These are phyloP conservation scores for Heliconius erato DNA, from an alignment of 2,888 invertebrate species.

Conservation along the genomic window DNA sequence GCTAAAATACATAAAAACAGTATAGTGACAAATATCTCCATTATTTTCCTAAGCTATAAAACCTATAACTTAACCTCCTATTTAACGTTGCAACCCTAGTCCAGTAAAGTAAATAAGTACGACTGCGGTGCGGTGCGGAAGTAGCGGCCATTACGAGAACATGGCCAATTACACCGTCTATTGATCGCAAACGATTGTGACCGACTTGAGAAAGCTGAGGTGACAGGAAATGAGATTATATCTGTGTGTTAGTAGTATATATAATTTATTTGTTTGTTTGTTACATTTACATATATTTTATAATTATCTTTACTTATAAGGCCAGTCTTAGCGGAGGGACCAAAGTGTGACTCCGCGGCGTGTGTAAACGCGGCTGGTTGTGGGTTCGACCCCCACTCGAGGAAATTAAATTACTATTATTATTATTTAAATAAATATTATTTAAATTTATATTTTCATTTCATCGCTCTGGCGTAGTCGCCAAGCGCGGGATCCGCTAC, in stretches of 20 bases:
- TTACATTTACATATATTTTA: background rate
- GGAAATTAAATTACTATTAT: too few relatives aligned
- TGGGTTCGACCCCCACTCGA: too few relatives aligned
- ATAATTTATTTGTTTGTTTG: conserved; percentile 10
- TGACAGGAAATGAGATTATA: conserved; percentile 32
- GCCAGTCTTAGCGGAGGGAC: too few relatives aligned
- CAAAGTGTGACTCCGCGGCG: too few relatives aligned
- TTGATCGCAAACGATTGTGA: conserved; percentile 61
- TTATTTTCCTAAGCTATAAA: background rate
- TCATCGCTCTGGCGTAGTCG: too few relatives aligned
- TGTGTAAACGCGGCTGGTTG: too few relatives aligned
- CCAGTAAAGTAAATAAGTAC: conserved; percentile 42
- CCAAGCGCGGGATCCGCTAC: too few relatives aligned
- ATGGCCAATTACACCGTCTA: conserved; percentile 60
- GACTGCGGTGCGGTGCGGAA: conserved; percentile 46
- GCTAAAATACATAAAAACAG: background rate
- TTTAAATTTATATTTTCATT: too few relatives aligned
- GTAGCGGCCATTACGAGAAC: conserved; percentile 48
- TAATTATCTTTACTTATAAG: too few relatives aligned
- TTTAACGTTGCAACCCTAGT: background rate
- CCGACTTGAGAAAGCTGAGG: conserved; percentile 35
- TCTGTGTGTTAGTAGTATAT: background rate
- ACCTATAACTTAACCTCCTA: background rate
- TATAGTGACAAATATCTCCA: background rate
- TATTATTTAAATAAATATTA: too few relatives aligned